Evolutionary conservation across 2,888 invertebrate genomes (phyloP), one percentile per base, ranked within the genome.

Genomic region (Punctoribates punctum): DNA sequence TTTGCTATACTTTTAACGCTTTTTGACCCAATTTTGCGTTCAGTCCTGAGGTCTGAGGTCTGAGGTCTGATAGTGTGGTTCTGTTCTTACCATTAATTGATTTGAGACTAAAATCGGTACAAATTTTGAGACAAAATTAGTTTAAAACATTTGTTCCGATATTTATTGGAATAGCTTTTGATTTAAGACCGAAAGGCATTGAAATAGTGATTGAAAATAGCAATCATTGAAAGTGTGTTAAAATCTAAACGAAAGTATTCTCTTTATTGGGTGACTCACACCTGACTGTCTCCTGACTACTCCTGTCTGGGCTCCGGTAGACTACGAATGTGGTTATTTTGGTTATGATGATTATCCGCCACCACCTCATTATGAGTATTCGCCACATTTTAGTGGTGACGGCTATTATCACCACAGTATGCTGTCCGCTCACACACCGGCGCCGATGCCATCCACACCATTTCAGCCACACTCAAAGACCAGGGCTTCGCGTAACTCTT

Each of bases 251-350:
- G 23, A 57, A 57, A 65, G 34, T 65, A 34, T 65, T 65, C 34
- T 65, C 23, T 34, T 65, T 34, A 65, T 65, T 65, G 65, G 29
- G 65, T 65, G 65, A 60, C 65, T 65, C 29, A 34, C 65, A 27
- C 60, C 42, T 51, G 51, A 48, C 48, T 48, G 48, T 48, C 34
- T 34, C 34, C 34, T 34, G 34, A 42, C 42, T 42, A 42, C 42
- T 42, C 42, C 42, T 42, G 42, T 57, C 23, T 57, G 20, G 29
- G 34, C 34, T 65, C 65, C 65, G 65, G 20, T 65, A 65, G 65
- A 65, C 65, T 65, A 65, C 65, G 65, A 65, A 65, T 65, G 34
- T 65, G 65, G 65, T 65, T 65, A 65, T 65, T 65, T 23, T 65
- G 65, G 65, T 65, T 65, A 34, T 65, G 65, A 65, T 65, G 65